phyloP scores from a whole-genome alignment of 2,888 invertebrate genomes.

The Drosophila longiperda region DNA sequence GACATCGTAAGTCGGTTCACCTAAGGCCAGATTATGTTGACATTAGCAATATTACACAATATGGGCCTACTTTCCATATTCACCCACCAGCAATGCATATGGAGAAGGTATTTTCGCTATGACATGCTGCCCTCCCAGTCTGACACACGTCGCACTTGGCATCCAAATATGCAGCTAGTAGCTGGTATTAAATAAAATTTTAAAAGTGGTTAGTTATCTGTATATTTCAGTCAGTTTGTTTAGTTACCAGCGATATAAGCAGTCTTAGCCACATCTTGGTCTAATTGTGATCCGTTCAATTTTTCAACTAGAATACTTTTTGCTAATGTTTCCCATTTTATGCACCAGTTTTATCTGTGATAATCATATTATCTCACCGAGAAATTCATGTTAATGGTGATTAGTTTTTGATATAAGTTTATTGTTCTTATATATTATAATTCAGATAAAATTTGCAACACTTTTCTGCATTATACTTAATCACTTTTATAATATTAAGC shows the following conservation, averaged over 20 bases:
- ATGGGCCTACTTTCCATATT: not conserved
- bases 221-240: not conserved
- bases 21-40: constrained; percentile 18
- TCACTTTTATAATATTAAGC: not conserved
- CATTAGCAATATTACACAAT: not conserved
- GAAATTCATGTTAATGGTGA: constrained; percentile 9
- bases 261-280: constrained; percentile 48
- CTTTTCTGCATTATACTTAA: not conserved
- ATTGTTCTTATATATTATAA: too few relatives aligned
- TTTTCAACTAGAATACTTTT: constrained; percentile 24
- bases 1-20: constrained; percentile 19
- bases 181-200: constrained; percentile 25
- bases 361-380: constrained; percentile 24
- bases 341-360: constrained; percentile 18
- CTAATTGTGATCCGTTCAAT: constrained; percentile 6
- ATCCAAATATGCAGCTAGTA: constrained; percentile 33
- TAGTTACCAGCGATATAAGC: constrained; percentile 55
- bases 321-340: constrained; percentile 17
- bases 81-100: constrained; percentile 55
- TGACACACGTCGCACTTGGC: constrained; percentile 60
- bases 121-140: constrained; percentile 53
- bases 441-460: not conserved
- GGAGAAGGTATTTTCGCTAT: constrained; percentile 51
- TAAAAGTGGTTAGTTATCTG: not conserved
- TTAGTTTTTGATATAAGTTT: not conserved